These are phyloP conservation scores for Luscinia luscinia DNA, from an alignment of 2,797 vertebrate genomes.

Conservation along the genomic window DNA sequence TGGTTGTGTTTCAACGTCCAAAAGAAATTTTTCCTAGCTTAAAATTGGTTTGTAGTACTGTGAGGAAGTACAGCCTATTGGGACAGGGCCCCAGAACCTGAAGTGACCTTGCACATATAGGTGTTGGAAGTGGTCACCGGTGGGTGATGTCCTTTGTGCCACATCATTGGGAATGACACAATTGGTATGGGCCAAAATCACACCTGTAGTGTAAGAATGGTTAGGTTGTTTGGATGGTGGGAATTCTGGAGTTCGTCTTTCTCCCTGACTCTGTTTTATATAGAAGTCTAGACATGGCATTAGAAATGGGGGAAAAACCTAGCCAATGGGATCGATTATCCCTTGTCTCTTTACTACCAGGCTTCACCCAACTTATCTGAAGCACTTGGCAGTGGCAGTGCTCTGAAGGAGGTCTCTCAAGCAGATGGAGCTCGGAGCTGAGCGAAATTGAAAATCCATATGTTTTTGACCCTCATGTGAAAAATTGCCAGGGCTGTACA, in stretches of 20 bases:
- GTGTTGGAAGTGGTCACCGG: background rate
- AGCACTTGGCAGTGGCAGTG: background rate
- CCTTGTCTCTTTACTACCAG: background rate
- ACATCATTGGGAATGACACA: fast-evolving
- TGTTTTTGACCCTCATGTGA: background rate
- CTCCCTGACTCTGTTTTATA: background rate
- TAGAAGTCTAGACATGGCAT: background rate
- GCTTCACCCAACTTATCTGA: background rate
- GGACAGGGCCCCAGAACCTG: background rate
- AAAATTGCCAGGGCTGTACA: background rate
- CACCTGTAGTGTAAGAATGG: background rate
- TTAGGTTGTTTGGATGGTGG: background rate
- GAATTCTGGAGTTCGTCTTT: background rate
- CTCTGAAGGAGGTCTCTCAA: background rate
- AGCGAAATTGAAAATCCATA: background rate
- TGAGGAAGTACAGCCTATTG: background rate
- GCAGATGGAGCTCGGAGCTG: background rate
- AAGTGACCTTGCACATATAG: background rate
- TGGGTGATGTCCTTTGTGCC: background rate
- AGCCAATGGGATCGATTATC: background rate
- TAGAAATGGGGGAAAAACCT: background rate
- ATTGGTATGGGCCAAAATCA: background rate
- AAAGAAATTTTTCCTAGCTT: background rate
- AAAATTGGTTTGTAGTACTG: background rate
- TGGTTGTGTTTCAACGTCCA: background rate